These are phyloP conservation scores for Sebastes minor DNA, from an alignment of 2,797 vertebrate genomes.

Conservation along the genomic window DNA sequence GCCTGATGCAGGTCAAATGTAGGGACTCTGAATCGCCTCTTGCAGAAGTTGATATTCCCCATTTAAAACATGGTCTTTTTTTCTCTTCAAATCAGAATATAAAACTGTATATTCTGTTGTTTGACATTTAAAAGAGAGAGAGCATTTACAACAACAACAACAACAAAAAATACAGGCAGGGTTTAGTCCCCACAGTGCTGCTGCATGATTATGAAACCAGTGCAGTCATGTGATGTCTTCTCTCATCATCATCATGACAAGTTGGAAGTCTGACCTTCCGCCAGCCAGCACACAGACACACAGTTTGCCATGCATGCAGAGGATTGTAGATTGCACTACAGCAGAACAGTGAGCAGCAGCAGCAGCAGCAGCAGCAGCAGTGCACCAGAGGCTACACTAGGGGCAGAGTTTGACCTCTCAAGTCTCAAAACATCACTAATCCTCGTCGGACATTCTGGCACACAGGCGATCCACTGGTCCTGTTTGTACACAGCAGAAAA, in stretches of 20 bases:
- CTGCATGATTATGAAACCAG: constrained; percentile 80
- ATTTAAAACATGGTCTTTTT: no score
- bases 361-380: constrained; percentile 53
- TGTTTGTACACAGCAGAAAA: background rate
- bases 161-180: constrained; percentile 19
- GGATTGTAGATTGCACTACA: constrained; percentile 65
- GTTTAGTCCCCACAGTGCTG: constrained; percentile 67
- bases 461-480: constrained; percentile 59
- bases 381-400: constrained; percentile 72
- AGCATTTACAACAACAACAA: background rate
- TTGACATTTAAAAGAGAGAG: constrained; percentile 30
- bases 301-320: constrained; percentile 66
- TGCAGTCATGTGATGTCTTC: constrained; percentile 77
- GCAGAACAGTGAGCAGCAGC: background rate
- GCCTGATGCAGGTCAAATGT: no score
- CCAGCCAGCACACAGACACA: constrained; percentile 61
- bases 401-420: constrained; percentile 84
- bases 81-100: background rate
- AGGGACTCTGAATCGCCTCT: no score
- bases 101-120: background rate
- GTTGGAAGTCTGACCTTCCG: constrained; percentile 80
- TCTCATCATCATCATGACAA: constrained; percentile 79
- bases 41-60: no score
- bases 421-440: constrained; percentile 83
- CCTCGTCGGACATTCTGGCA: constrained; percentile 73